These are phyloP conservation scores for Allygus modestus DNA, from an alignment of 2,888 invertebrate genomes.

Conservation along the genomic window DNA sequence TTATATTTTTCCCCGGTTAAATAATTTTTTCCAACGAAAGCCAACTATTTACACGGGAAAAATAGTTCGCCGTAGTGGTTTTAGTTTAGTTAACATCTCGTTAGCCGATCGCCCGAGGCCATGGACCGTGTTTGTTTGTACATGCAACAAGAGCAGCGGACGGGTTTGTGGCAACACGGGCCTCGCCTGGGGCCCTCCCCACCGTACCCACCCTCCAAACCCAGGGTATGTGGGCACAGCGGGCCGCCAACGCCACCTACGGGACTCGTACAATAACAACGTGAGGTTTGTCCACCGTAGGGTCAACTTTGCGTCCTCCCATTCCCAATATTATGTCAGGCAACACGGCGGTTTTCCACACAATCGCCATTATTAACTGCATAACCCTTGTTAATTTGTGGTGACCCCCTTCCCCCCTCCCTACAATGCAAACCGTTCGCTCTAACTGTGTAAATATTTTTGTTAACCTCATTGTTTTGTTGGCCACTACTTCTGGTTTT, in stretches of 20 bases:
- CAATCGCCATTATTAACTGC: slow-evolving; percentile 51
- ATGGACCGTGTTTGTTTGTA: neutral
- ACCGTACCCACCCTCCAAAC: neutral
- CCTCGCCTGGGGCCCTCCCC: neutral
- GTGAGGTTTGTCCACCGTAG: slow-evolving; percentile 9
- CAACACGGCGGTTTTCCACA: slow-evolving; percentile 46
- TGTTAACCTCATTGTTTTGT: slow-evolving; percentile 25
- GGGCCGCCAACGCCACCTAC: neutral
- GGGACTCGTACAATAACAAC: slow-evolving; percentile 30
- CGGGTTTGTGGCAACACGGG: neutral
- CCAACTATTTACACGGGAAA: too few relatives aligned
- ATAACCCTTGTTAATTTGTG: slow-evolving; percentile 52
- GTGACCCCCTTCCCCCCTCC: neutral
- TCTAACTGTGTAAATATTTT: slow-evolving; percentile 22
- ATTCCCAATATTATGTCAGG: slow-evolving; percentile 31
- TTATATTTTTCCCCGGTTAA: too few relatives aligned
- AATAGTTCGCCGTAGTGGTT: too few relatives aligned
- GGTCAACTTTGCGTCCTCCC: slow-evolving; percentile 26
- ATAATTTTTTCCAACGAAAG: too few relatives aligned
- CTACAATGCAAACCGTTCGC: neutral
- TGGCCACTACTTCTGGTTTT: neutral
- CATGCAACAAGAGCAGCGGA: neutral
- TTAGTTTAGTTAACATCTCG: neutral
- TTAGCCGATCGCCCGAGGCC: neutral
- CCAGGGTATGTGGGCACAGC: neutral